Conservation (phyloP, 2,888 invertebrate genomes). For the Automeris io region DNA sequence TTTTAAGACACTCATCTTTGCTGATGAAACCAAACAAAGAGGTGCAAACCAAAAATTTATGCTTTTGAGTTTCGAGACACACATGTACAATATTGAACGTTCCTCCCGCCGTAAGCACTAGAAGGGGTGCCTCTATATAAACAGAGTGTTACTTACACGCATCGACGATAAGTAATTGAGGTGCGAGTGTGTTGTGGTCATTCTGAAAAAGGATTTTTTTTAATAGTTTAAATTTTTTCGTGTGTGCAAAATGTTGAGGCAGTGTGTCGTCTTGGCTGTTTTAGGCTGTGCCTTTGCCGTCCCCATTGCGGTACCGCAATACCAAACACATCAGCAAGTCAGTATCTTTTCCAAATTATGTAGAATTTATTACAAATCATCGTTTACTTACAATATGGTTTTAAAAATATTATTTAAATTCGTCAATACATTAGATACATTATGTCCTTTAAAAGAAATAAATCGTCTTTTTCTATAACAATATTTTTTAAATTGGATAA, state of each 20-base stretch:
- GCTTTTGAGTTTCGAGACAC: slow-evolving; percentile 28
- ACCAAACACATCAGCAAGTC: slow-evolving; percentile 61
- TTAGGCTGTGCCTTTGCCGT: slow-evolving; percentile 54
- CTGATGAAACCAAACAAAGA: slow-evolving; percentile 5
- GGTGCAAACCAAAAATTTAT: slow-evolving; percentile 15
- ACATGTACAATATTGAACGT: slow-evolving; percentile 19
- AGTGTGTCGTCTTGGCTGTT: slow-evolving; percentile 55
- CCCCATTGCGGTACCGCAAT: slow-evolving; percentile 50
- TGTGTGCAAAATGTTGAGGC: slow-evolving; percentile 61
- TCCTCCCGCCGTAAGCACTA: slow-evolving; percentile 50
- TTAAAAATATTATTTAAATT: background rate
- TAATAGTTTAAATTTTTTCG: slow-evolving; percentile 27
- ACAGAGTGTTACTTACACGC: slow-evolving; percentile 55
- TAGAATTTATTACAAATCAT: background rate
- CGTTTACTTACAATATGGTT: background rate
- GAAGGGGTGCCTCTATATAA: slow-evolving; percentile 72
- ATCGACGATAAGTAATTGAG: slow-evolving; percentile 48
- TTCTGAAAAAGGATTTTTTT: slow-evolving; percentile 21
- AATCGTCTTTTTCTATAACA: too few species aligned
- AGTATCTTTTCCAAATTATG: slow-evolving; percentile 22
- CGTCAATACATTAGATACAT: too few species aligned
- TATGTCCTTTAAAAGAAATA: too few species aligned
- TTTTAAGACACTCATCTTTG: too few species aligned
- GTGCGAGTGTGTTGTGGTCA: slow-evolving; percentile 56
- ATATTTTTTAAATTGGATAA: too few species aligned